A percentile compares a stretch with the other conserved stretches of the same genome.
These are phyloP conservation scores for Nothocercus nigrocapillus DNA, from an alignment of 2,113 vertebrate species.

Conservation along the genomic window DNA sequence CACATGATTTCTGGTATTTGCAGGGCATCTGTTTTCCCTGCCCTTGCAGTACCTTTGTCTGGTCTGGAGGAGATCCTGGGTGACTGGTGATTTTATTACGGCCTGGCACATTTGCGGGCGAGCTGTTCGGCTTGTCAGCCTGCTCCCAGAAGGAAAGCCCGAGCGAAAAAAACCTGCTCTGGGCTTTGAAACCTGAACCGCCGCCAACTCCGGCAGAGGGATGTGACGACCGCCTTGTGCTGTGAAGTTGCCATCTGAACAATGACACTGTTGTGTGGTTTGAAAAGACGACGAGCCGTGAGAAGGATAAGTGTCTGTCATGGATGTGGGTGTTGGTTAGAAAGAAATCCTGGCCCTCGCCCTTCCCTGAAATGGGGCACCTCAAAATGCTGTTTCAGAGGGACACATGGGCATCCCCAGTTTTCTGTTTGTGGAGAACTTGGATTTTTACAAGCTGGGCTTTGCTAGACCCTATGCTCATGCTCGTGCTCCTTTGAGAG, in stretches of 20 bases:
- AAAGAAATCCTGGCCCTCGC: not conserved
- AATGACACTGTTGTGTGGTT: conserved; percentile 43
- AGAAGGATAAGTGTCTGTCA: not conserved
- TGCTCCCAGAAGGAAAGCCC: conserved; percentile 32
- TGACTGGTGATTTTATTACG: conserved; percentile 26
- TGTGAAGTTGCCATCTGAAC: conserved; percentile 32
- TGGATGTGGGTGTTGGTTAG: not conserved
- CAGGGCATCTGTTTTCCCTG: conserved; percentile 52
- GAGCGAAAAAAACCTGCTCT: conserved; percentile 28
- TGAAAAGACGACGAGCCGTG: not conserved
- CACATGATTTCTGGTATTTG: conserved; percentile 57
- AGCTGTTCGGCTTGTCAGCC: conserved; percentile 42
- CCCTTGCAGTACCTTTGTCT: conserved; percentile 17
- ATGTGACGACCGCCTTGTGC: not conserved
- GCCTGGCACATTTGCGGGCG: conserved; percentile 21
- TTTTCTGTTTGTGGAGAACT: not conserved
- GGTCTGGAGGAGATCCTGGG: conserved; percentile 53
- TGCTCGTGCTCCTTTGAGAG: conserved; percentile 41
- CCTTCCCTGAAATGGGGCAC: not conserved
- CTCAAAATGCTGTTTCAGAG: not conserved
- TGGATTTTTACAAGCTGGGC: not conserved
- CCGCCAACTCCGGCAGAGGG: conserved; percentile 29
- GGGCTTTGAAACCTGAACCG: conserved; percentile 41
- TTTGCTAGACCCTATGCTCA: conserved; percentile 11
- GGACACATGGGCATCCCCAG: not conserved